Conservation (phyloP, 2,797 vertebrate species). For the Hypotaenidia philippensis region DNA sequence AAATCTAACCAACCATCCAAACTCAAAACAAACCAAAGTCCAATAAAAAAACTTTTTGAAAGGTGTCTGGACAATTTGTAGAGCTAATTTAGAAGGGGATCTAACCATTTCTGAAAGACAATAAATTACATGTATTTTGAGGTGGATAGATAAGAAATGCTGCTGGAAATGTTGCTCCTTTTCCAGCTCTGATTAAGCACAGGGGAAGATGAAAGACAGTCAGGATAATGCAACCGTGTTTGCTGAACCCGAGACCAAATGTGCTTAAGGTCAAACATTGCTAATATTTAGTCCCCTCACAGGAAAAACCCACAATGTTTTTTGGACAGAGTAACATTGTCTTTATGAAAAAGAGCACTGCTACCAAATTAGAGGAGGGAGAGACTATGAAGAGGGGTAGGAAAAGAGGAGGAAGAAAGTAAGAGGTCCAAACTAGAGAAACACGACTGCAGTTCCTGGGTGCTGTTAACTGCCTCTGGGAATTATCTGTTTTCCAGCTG, state of each 20-base stretch:
- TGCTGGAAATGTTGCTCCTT: background rate
- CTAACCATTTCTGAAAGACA: slow-evolving; percentile 33
- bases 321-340: background rate
- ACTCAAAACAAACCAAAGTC: background rate
- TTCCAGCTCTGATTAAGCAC: slow-evolving; percentile 40
- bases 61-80: background rate
- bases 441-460: background rate
- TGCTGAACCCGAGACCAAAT: background rate
- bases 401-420: background rate
- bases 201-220: slow-evolving; percentile 32
- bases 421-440: background rate
- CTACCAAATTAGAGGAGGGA: background rate
- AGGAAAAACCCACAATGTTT: background rate
- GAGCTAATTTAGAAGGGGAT: background rate
- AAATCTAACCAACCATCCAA: no score
- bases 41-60: background rate
- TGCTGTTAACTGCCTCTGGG: background rate
- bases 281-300: background rate
- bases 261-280: slow-evolving; percentile 36
- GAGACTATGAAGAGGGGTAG: fast-evolving
- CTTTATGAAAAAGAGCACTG: background rate
- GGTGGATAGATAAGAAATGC: background rate
- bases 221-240: background rate
- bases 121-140: background rate
- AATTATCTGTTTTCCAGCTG: slow-evolving; percentile 7